These are phyloP conservation scores for Zaprionus nigranus DNA, from an alignment of 1,140 invertebrate species.

Conservation along the genomic window DNA sequence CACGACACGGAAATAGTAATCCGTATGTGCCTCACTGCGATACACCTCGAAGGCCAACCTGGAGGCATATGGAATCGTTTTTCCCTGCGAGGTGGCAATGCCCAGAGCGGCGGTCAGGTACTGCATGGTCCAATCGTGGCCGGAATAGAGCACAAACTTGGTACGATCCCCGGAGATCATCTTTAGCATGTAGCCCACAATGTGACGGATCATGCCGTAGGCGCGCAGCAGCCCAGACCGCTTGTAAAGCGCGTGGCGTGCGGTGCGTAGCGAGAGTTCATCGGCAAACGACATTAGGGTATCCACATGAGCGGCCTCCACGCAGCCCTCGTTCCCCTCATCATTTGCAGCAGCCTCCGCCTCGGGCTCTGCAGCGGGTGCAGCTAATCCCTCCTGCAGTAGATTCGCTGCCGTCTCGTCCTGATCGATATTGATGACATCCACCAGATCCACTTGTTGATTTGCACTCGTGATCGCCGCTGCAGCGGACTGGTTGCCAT, in stretches of 20 bases:
- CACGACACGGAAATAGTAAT: slow-evolving; percentile 91
- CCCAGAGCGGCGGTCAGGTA: slow-evolving; percentile 92
- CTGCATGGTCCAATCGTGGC: slow-evolving; percentile 95
- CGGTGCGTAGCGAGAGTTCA: slow-evolving; percentile 89
- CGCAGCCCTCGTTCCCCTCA: slow-evolving; percentile 59
- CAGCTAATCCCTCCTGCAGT: slow-evolving; percentile 39
- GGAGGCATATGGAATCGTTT: slow-evolving; percentile 91
- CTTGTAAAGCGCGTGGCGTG: slow-evolving; percentile 88
- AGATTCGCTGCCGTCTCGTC: slow-evolving; percentile 65
- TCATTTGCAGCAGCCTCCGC: slow-evolving; percentile 23
- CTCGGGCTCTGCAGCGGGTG: slow-evolving; percentile 26
- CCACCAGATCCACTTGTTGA: slow-evolving; percentile 61
- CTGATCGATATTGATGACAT: slow-evolving; percentile 84
- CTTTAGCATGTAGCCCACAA: slow-evolving; percentile 91
- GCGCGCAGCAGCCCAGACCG: slow-evolving; percentile 89
- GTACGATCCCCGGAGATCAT: slow-evolving; percentile 91
- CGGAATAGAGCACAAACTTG: slow-evolving; percentile 94
- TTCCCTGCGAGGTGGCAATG: slow-evolving; percentile 85
- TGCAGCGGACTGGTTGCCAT: slow-evolving; percentile 28
- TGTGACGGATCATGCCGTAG: slow-evolving; percentile 91
- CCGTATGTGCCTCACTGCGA: slow-evolving; percentile 86
- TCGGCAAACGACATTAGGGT: slow-evolving; percentile 90
- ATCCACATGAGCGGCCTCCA: slow-evolving; percentile 87
- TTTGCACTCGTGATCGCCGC: slow-evolving; percentile 43
- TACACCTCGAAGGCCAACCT: slow-evolving; percentile 94